Conservation (phyloP, 2,888 invertebrate species). For the Macrosoma leucophasiata region DNA sequence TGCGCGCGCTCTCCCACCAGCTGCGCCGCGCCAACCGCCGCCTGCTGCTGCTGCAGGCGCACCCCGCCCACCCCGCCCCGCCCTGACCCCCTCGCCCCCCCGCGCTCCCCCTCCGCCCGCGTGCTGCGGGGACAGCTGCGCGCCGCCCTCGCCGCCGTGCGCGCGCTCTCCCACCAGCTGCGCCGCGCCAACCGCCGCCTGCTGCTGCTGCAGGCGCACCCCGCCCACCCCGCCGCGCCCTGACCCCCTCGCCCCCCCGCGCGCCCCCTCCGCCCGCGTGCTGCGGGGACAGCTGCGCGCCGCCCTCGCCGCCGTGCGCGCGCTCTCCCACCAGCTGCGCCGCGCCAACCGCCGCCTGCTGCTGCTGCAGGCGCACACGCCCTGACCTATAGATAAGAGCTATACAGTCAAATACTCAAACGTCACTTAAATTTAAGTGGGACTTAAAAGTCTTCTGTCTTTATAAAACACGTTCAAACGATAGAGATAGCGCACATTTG, state of each 20-base stretch:
- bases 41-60: too few relatives aligned
- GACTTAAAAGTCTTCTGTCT: too few relatives aligned
- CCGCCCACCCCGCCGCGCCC: slow-evolving; percentile 55
- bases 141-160: slow-evolving; percentile 35
- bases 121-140: slow-evolving; percentile 38
- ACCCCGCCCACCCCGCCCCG: too few relatives aligned
- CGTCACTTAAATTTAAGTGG: too few relatives aligned
- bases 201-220: too few relatives aligned
- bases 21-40: slow-evolving; percentile 28
- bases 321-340: slow-evolving; percentile 29
- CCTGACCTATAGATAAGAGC: too few relatives aligned
- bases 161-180: slow-evolving; percentile 29
- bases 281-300: slow-evolving; percentile 39
- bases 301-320: slow-evolving; percentile 34
- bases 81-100: neutral
- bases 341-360: slow-evolving; percentile 45
- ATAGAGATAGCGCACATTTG: too few relatives aligned
- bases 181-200: slow-evolving; percentile 25
- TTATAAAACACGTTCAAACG: too few relatives aligned
- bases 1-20: slow-evolving; percentile 28
- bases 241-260: neutral
- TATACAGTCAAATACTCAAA: too few relatives aligned
- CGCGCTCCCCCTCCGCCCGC: slow-evolving; percentile 5
- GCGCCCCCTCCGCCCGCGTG: slow-evolving; percentile 14
- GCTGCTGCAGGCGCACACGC: too few relatives aligned